Percentiles rank a stretch among this genome's conserved stretches.
Evolutionary conservation across 2,113 vertebrate genomes (phyloP).

Genomic region (Xerus inauris): DNA sequence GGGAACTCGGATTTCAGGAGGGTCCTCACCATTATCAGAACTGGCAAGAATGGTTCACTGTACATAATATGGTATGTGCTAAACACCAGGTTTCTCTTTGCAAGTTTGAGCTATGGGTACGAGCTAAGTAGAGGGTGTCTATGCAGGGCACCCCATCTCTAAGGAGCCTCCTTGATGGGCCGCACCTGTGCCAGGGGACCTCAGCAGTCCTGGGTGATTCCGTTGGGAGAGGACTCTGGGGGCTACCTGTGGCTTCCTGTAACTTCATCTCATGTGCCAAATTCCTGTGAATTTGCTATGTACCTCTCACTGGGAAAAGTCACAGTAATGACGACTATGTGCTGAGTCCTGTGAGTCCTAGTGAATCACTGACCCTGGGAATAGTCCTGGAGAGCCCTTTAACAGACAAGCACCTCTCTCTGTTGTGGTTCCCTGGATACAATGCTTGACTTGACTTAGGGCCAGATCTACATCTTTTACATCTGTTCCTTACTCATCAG

Average conservation of each 20-base stretch:
- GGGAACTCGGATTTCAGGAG: background rate
- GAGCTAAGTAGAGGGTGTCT: background rate
- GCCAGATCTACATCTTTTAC: background rate
- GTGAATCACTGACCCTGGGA: background rate
- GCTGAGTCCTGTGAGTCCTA: background rate
- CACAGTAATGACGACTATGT: background rate
- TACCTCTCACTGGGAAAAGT: background rate
- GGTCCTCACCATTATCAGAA: background rate
- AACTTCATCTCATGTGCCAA: background rate
- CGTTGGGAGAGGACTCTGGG: background rate
- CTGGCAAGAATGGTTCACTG: background rate
- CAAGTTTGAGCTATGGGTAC: background rate
- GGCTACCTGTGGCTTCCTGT: background rate
- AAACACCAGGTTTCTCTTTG: background rate
- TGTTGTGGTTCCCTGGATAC: background rate
- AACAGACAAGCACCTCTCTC: background rate
- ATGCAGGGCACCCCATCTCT: background rate
- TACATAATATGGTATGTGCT: background rate
- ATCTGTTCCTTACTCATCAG: background rate
- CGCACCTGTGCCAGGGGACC: background rate
- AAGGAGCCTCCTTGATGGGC: background rate
- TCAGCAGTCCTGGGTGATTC: background rate
- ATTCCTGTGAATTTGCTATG: background rate
- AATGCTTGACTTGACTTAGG: background rate
- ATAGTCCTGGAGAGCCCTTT: background rate